phyloP scores from a whole-genome alignment of 2,888 invertebrate species.

The Isotomurus palustris region DNA sequence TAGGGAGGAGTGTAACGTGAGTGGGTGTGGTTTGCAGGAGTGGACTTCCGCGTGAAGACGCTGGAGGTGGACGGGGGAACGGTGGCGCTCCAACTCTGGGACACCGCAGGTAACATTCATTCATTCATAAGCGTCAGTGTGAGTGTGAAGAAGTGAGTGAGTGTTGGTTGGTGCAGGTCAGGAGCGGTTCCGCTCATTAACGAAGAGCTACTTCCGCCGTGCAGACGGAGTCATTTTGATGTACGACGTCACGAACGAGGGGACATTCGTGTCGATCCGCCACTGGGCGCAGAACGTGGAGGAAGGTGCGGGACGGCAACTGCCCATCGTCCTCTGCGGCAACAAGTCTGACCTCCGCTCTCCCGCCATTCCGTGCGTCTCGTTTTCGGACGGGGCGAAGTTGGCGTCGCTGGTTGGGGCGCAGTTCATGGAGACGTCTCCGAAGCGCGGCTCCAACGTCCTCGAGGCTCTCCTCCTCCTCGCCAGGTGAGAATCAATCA shows the following conservation, averaged over 20 bases:
- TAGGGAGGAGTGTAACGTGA: background rate
- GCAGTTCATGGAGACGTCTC: constrained; percentile 51
- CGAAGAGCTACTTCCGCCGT: constrained; percentile 60
- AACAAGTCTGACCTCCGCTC: constrained; percentile 58
- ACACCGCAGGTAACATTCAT: constrained; percentile 54
- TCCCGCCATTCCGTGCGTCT: constrained; percentile 50
- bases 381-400: constrained; percentile 51
- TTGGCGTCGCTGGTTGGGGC: constrained; percentile 52
- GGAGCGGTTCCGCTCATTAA: constrained; percentile 58
- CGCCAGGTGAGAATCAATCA: constrained; percentile 47
- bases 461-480: constrained; percentile 50
- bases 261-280: constrained; percentile 57
- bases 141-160: too few relatives aligned
- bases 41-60: constrained; percentile 58
- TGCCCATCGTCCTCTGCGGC: constrained; percentile 58
- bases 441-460: constrained; percentile 51
- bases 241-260: constrained; percentile 59
- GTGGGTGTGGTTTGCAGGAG: constrained; percentile 48
- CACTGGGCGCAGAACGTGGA: constrained; percentile 59
- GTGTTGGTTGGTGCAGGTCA: constrained; percentile 48
- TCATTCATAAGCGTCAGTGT: too few relatives aligned
- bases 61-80: constrained; percentile 55
- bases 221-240: constrained; percentile 60
- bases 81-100: constrained; percentile 57
- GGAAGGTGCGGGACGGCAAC: constrained; percentile 55